Base-by-base conservation (phyloP, 1,140 invertebrate species). In the Pinna nobilis region DNA sequence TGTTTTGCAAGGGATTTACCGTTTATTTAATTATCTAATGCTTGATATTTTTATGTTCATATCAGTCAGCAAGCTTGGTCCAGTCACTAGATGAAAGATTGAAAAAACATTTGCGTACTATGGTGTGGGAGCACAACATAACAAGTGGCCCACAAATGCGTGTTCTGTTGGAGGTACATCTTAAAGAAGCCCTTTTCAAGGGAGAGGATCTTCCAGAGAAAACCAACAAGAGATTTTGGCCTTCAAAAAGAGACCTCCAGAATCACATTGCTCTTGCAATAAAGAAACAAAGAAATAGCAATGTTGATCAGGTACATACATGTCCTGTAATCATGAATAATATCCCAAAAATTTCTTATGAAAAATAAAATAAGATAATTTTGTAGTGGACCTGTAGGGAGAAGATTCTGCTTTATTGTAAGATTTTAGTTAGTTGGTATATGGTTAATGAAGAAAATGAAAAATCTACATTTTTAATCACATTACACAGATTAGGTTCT, bases 291-390 rank as follows among this genome's bases (percentile, higher is more conserved):
- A 28, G 70, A 41, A 55, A 71, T 35, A 71, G 35, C 35, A 64
- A 44, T 47, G n/a, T 55, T 57, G 70, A 71, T 35, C 70, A 71
- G 60, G 70, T 70, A 70, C n/a, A n/a, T n/a, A n/a, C n/a, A n/a
- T n/a, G n/a, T n/a, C n/a, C n/a, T n/a, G n/a, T n/a, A n/a, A n/a
- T n/a, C n/a, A n/a, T n/a, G n/a, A n/a, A n/a, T n/a, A n/a, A n/a
- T n/a, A n/a, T n/a, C n/a, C n/a, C n/a, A n/a, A n/a, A n/a, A n/a
- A n/a, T n/a, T n/a, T n/a, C n/a, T n/a, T n/a, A n/a, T n/a, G n/a
- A n/a, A n/a, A n/a, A n/a, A n/a, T n/a, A n/a, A n/a, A n/a, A n/a
- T n/a, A n/a, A n/a, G n/a, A n/a, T n/a, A n/a, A n/a, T n/a, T n/a
- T n/a, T n/a, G n/a, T n/a, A n/a, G n/a, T n/a, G n/a, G n/a, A n/a